Evolutionary conservation across 2,113 vertebrate genomes (phyloP).

Genomic region (Paracyprichromis sp.): DNA sequence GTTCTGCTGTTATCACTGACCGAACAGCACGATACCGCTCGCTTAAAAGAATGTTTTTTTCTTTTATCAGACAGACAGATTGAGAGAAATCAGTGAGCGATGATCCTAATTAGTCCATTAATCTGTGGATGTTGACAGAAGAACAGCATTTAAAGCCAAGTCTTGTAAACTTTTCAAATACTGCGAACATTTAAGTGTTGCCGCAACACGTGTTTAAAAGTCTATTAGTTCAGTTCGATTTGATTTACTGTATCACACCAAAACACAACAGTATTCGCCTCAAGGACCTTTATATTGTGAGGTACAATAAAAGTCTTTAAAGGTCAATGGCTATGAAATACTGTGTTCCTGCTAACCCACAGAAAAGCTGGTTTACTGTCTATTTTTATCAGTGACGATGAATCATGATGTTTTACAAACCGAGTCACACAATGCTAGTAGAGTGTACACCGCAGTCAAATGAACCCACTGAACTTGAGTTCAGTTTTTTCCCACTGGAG

Average conservation of each 20-base stretch:
- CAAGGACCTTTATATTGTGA: background rate
- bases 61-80: background rate
- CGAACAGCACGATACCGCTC: too few species aligned
- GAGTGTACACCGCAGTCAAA: background rate
- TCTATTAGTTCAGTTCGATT: background rate
- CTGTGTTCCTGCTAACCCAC: background rate
- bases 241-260: accelerated
- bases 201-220: background rate
- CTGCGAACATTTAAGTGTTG: background rate
- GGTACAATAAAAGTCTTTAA: background rate
- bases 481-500: background rate
- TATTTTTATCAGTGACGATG: background rate
- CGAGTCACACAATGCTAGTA: background rate
- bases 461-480: background rate
- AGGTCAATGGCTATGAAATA: background rate
- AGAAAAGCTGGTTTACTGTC: background rate
- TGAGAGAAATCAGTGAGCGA: background rate
- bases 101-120: background rate
- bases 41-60: accelerated
- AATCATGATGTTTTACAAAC: background rate
- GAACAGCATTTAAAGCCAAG: background rate
- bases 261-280: background rate
- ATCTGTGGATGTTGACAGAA: background rate
- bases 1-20: background rate
- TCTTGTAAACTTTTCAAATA: background rate